These are phyloP conservation scores for Ptilodon capucinus DNA, from an alignment of 2,888 invertebrate genomes.

Conservation along the genomic window DNA sequence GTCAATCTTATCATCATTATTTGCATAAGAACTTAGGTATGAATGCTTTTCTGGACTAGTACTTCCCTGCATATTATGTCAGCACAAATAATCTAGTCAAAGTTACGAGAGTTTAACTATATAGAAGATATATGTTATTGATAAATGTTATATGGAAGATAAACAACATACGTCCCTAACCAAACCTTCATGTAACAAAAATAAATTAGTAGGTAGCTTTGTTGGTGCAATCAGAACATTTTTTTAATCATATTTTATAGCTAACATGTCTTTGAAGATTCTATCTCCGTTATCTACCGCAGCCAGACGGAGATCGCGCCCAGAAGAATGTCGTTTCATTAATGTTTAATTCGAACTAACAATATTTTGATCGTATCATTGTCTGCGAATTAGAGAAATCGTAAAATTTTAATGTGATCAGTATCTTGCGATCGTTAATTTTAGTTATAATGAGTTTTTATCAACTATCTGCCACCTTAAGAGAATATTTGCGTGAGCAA, in stretches of 20 bases:
- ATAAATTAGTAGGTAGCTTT: neutral
- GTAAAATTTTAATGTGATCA: constrained; percentile 38
- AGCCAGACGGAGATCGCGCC: constrained; percentile 32
- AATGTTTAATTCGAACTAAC: constrained; percentile 38
- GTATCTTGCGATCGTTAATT: constrained; percentile 34
- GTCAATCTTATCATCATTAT: too few relatives aligned
- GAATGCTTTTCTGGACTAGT: too few relatives aligned
- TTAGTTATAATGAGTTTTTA: constrained; percentile 1
- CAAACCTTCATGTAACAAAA: neutral
- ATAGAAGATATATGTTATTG: too few relatives aligned
- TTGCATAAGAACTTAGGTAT: too few relatives aligned
- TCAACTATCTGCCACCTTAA: neutral
- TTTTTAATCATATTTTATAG: constrained; percentile 2
- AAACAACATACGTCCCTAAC: neutral
- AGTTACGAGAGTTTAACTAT: too few relatives aligned
- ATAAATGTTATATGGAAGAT: too few relatives aligned
- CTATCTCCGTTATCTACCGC: constrained; percentile 28
- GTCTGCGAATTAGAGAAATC: constrained; percentile 47
- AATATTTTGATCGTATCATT: constrained; percentile 45
- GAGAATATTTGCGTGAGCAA: neutral
- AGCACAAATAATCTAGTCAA: too few relatives aligned
- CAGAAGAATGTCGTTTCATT: constrained; percentile 43
- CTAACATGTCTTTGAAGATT: constrained; percentile 20
- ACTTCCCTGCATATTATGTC: too few relatives aligned
- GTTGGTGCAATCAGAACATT: neutral